Conservation (phyloP, 2,797 vertebrate species). For the Fundulus diaphanus region DNA sequence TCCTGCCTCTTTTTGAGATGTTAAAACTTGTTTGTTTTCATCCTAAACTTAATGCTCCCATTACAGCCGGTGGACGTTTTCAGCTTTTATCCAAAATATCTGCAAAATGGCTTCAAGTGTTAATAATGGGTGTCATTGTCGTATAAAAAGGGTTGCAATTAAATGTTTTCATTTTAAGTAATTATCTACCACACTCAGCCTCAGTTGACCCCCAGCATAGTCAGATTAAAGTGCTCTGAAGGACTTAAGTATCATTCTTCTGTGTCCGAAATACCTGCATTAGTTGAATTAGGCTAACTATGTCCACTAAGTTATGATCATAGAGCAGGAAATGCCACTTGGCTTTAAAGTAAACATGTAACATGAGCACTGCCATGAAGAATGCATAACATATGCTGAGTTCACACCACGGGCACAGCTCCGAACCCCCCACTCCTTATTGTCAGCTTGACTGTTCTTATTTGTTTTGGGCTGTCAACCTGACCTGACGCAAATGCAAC, state of each 20-base stretch:
- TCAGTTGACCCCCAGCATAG: slow-evolving; percentile 8
- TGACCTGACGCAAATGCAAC: slow-evolving; percentile 24
- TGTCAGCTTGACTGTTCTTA: slow-evolving; percentile 24
- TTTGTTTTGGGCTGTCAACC: slow-evolving; percentile 45
- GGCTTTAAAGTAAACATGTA: slow-evolving; percentile 6
- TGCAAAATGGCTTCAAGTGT: too few species aligned
- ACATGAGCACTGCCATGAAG: not conserved
- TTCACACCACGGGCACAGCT: slow-evolving; percentile 9
- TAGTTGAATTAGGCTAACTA: slow-evolving; percentile 19
- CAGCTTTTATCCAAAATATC: slow-evolving; percentile 24
- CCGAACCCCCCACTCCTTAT: not conserved
- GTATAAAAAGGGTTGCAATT: slow-evolving; percentile 21
- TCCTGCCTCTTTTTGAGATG: not conserved
- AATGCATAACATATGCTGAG: not conserved
- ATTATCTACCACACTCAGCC: not conserved
- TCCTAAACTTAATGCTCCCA: slow-evolving; percentile 21
- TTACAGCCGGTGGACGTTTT: slow-evolving; percentile 32
- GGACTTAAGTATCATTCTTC: too few species aligned
- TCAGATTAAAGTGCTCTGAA: not conserved
- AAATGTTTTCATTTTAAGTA: slow-evolving; percentile 5
- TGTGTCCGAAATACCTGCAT: not conserved
- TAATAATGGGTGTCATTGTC: too few species aligned
- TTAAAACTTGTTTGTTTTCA: slow-evolving; percentile 3
- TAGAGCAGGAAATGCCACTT: slow-evolving; percentile 25
- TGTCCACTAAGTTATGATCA: slow-evolving; percentile 23